Base-by-base conservation (phyloP, 2,113 vertebrate species). In the Ifrita kowaldi region DNA sequence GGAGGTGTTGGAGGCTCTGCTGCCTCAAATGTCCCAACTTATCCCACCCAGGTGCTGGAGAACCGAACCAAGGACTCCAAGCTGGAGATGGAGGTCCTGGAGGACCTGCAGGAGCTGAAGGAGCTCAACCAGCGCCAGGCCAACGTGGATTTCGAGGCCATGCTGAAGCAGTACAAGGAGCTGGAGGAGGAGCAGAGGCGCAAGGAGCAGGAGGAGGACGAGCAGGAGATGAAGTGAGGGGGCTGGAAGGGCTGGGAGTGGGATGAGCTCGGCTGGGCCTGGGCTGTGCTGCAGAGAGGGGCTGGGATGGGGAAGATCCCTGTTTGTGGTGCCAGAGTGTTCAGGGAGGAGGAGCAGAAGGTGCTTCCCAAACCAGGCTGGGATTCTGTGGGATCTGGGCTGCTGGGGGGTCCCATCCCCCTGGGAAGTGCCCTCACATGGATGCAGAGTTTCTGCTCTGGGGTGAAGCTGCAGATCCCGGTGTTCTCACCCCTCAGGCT, bases 81-180 rank as follows among this genome's bases (percentile, higher is more conserved):
- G 95, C 97, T 99, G 97, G 99, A 99, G 96, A 99, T 99, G 99
- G 99, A 99, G 95, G 99, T 99, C 23, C 95, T 99, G 97, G 99
- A 99, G 97, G 99, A 99, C 96, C 98, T 99, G 42, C 99, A 99
- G 98, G 99, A 99, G 96, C 98, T 99, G 90, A 99, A 99, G 95
- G 99, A 99, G 60, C 98, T 99, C 76, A 99, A 99, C 98, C 99
- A 99, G 97, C 98, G 99, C 13, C 99, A 99, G 98, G 99, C 99
- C 3, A 98, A 98, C 1, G 99, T 99, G 96, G 99, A 99, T 93
- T 99, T 99, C 1, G 99, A 99, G 97, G 98, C 98, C 56, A 99
- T 98, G 98, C 93, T 98, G 87, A 96, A 95, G 84, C 98, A 97
- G 88, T 98, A 99, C 98, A 98, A 98, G 86, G 98, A 99, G 60